Evolutionary conservation across 1,140 invertebrate genomes (phyloP), one percentile per base, ranked within the genome.

Genomic region (Pectinophora gossypiella): DNA sequence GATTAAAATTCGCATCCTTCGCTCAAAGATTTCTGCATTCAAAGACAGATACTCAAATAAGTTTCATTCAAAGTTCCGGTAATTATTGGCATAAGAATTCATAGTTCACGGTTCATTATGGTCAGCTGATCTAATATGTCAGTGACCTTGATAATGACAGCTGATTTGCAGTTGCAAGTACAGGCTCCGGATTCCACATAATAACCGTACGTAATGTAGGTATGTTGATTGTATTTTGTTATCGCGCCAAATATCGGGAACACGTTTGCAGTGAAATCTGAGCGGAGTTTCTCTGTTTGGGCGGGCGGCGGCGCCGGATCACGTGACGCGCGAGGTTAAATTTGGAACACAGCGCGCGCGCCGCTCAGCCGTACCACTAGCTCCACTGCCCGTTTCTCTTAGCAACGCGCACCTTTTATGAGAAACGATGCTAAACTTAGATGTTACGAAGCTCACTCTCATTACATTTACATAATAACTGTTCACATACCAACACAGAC

Each of bases 271-370:
- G 60, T 87, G 84, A 82, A 87, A 87, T 78, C 62, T 53, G 84
- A 87, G 79, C 52, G 73, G 76, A 70, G 76, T 87, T 85, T 85
- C 81, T 87, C 80, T 76, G 78, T 87, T 87, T 87, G 84, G 84
- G 80, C 84, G 84, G 84, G 76, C 78, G 73, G 76, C 60, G 56
- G 36, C 59, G 64, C 70, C 63, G 51, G 68, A 79, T 78, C 79
- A 81, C 78, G 76, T 85, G 84, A 84, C 74, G 68, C 68, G 59
- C 63, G 19, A 58, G 62, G 65, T 81, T 85, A 85, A 71, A 64
- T 85, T 79, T 74, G 68, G 81, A 82, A 76, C 75, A 68, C 65
- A 72, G 73, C 76, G 77, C 72, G 69, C 73, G 64, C 76, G 72
- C 62, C 69, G 54, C 65, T 51, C 63, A 53, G 51, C 52, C 62